These are phyloP conservation scores for Kryptopterus vitreolus DNA, from an alignment of 2,797 vertebrate species.

Conservation along the genomic window DNA sequence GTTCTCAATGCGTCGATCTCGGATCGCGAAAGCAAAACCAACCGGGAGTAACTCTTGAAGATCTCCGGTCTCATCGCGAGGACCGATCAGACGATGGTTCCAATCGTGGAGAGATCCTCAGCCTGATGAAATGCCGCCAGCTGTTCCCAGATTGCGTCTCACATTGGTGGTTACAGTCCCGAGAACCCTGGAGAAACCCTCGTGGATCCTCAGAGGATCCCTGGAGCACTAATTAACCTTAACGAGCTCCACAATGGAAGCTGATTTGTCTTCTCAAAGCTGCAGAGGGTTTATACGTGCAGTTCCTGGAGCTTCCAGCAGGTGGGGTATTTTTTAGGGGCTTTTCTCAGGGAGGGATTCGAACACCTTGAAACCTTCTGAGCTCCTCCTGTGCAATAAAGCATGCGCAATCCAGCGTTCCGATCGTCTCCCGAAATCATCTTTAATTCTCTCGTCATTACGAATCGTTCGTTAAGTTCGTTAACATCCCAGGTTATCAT, in stretches of 20 bases:
- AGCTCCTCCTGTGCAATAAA: no score
- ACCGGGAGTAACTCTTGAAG: no score
- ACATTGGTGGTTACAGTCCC: background rate
- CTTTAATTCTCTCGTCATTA: no score
- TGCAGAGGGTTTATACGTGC: no score
- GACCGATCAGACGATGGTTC: conserved; percentile 53
- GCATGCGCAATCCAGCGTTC: no score
- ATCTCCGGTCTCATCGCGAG: conserved; percentile 12
- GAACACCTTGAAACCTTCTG: no score
- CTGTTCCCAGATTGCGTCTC: conserved; percentile 49
- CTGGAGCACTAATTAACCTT: conserved; percentile 6
- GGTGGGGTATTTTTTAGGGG: no score
- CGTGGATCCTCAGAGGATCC: background rate
- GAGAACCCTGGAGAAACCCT: conserved; percentile 21
- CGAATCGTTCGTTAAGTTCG: background rate
- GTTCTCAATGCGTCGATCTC: no score
- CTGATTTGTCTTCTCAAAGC: background rate
- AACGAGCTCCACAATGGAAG: background rate
- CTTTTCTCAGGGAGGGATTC: no score
- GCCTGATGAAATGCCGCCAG: conserved; percentile 62
- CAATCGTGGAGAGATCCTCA: conserved; percentile 63
- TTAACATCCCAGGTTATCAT: background rate
- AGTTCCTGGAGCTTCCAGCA: no score
- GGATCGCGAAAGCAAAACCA: no score
- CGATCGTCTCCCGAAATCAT: no score